These are phyloP conservation scores for Psophia crepitans DNA, from an alignment of 2,113 vertebrate genomes.

Conservation along the genomic window DNA sequence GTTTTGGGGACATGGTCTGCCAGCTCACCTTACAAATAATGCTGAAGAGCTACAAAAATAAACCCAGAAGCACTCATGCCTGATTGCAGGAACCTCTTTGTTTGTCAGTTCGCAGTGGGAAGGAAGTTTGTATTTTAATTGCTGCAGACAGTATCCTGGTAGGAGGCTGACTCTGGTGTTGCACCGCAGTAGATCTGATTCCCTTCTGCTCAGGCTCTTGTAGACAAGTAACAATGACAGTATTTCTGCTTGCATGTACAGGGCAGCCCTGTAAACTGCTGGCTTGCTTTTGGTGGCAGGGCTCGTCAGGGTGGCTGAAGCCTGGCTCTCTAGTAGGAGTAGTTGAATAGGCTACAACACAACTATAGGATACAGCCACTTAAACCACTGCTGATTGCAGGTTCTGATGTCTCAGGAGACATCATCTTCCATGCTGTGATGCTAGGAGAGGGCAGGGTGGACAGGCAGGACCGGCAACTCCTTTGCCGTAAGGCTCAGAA, in stretches of 20 bases:
- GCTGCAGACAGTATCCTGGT: not conserved
- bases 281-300: not conserved
- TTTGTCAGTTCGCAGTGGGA: not conserved
- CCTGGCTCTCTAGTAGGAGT: not conserved
- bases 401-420: not conserved
- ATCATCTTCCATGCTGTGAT: not conserved
- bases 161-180: not conserved
- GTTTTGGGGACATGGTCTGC: slow-evolving; percentile 2
- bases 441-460: not conserved
- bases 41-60: not conserved
- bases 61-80: not conserved
- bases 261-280: too few species aligned
- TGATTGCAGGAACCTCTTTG: slow-evolving; percentile 4
- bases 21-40: not conserved
- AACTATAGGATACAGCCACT: not conserved
- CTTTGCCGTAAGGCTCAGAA: not conserved
- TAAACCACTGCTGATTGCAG: not conserved
- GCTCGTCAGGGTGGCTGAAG: not conserved
- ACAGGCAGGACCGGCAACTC: not conserved
- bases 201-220: not conserved
- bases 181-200: not conserved
- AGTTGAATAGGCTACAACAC: not conserved
- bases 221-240: not conserved
- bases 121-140: not conserved
- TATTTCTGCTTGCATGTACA: not conserved